These are phyloP conservation scores for Drosophila merina DNA, from an alignment of 2,888 invertebrate genomes.

Conservation along the genomic window DNA sequence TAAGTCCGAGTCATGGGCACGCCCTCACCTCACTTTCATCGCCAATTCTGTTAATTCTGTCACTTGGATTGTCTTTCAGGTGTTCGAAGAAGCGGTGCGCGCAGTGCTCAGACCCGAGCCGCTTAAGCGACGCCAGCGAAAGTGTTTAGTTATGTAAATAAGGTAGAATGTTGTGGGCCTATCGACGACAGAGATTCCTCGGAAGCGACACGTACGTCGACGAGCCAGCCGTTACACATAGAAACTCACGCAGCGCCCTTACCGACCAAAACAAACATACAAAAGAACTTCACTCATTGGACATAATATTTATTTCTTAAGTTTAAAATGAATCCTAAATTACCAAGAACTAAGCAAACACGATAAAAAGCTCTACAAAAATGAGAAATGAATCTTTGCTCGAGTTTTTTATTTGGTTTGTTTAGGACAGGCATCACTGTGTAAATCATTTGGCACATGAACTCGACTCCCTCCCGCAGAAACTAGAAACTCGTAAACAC, in stretches of 20 bases:
- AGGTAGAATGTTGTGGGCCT: constrained; percentile 41
- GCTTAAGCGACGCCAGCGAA: constrained; percentile 96
- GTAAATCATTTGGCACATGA: constrained; percentile 44
- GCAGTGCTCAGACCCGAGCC: constrained; percentile 99
- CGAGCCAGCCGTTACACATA: constrained; percentile 21
- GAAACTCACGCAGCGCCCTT: constrained; percentile 45
- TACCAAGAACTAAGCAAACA: constrained; percentile 17
- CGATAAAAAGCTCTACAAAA: constrained; percentile 2
- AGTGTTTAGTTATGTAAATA: constrained; percentile 91
- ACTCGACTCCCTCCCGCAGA: constrained; percentile 68
- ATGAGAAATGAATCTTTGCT: neutral
- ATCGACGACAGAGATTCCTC: constrained; percentile 47
- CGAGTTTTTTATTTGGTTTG: constrained; percentile 1
- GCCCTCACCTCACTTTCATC: constrained; percentile 22
- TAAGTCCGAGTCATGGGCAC: constrained; percentile 67
- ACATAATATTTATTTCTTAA: constrained; percentile 56
- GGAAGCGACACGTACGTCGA: constrained; percentile 35
- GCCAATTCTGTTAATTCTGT: constrained; percentile 8
- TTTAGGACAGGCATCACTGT: constrained; percentile 10
- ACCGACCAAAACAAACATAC: constrained; percentile 59
- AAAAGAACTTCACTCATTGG: constrained; percentile 60
- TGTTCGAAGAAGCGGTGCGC: constrained; percentile 99
- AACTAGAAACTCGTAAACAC: constrained; percentile 27
- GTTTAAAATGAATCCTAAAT: constrained; percentile 45
- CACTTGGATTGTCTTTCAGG: constrained; percentile 85